Percentiles rank a stretch among this genome's conserved stretches.
Conservation (phyloP, 2,888 invertebrate species). For the Imbricaverruca yamaguchii region DNA sequence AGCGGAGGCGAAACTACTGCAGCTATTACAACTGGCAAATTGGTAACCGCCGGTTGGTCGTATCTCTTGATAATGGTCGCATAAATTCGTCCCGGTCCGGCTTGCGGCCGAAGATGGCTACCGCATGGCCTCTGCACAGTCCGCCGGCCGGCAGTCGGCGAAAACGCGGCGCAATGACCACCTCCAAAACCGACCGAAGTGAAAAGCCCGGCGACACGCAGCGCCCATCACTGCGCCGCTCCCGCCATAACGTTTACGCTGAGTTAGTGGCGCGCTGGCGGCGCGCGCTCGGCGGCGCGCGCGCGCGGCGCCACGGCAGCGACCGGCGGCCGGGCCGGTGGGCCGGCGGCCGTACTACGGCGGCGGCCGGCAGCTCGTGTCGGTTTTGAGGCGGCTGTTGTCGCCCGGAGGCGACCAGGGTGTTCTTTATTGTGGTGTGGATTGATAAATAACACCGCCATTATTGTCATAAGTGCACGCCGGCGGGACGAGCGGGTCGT, state of each 20-base stretch:
- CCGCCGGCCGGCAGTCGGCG: neutral
- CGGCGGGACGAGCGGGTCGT: neutral
- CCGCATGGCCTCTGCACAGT: neutral
- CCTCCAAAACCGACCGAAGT: neutral
- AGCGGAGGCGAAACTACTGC: neutral
- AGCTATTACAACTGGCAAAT: neutral
- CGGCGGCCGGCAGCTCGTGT: neutral
- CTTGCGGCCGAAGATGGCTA: neutral
- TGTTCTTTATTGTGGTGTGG: neutral
- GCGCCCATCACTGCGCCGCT: neutral
- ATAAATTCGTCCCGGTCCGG: neutral
- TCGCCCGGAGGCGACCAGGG: no score
- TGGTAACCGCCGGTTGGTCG: neutral
- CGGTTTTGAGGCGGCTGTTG: neutral
- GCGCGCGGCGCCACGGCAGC: neutral
- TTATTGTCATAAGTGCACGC: slow-evolving; percentile 6
- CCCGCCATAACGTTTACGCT: neutral
- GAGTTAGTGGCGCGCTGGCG: neutral
- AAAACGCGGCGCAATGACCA: neutral
- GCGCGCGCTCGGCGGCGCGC: neutral
- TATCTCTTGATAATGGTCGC: neutral
- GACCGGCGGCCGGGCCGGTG: neutral
- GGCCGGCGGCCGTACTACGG: neutral
- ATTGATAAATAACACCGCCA: slow-evolving; percentile 14
- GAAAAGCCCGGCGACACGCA: neutral